phyloP scores from a whole-genome alignment of 2,113 vertebrate species.

The Herpetotheres cachinnans region DNA sequence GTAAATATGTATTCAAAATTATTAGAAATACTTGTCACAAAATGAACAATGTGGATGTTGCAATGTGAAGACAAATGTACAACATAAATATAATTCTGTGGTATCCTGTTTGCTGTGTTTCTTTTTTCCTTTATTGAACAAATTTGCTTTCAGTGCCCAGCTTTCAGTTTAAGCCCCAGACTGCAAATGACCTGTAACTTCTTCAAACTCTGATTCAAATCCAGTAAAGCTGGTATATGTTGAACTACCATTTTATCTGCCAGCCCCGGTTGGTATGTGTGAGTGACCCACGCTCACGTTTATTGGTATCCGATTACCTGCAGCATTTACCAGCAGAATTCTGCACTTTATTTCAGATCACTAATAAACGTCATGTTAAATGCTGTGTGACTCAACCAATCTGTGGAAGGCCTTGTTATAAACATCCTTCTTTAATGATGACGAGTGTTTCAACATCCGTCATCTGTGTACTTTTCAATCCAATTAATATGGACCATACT shows the following conservation, averaged over 20 bases:
- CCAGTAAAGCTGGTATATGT: background rate
- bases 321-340: background rate
- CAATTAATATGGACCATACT: background rate
- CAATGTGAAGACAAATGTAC: conserved; percentile 89
- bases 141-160: background rate
- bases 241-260: background rate
- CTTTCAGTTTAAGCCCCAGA: background rate
- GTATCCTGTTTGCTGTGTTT: conserved; percentile 71
- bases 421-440: background rate
- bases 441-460: background rate
- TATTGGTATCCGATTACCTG: background rate
- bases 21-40: conserved; percentile 86
- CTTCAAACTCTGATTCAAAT: background rate
- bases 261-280: background rate
- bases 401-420: background rate
- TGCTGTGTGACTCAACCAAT: background rate
- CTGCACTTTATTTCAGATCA: background rate
- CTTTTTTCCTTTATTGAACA: background rate
- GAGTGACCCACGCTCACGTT: background rate
- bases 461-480: background rate
- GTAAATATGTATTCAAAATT: conserved; percentile 87
- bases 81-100: conserved; percentile 91
- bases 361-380: background rate
- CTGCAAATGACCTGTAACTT: background rate
- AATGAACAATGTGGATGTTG: conserved; percentile 87